These are phyloP conservation scores for Caenorhabditis sp. DNA, from an alignment of 2,888 invertebrate genomes.

Conservation along the genomic window DNA sequence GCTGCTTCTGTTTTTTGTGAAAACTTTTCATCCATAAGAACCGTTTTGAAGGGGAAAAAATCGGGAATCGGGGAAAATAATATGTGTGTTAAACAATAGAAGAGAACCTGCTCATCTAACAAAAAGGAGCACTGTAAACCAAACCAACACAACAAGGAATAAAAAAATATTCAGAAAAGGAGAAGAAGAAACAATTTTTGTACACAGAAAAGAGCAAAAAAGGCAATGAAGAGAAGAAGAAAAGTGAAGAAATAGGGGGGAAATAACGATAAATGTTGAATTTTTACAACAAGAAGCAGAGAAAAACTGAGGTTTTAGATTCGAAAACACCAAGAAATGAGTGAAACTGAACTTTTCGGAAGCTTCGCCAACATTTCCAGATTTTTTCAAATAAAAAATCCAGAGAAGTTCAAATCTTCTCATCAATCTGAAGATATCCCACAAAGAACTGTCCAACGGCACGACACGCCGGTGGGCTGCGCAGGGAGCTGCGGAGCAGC, in stretches of 20 bases:
- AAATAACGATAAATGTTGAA: neutral
- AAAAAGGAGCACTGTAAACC: neutral
- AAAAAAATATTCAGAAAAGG: neutral
- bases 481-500: slow-evolving; percentile 73
- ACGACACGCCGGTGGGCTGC: slow-evolving; percentile 77
- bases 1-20: no score
- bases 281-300: no score
- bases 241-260: no score
- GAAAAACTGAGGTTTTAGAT: no score
- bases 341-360: neutral
- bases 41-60: no score
- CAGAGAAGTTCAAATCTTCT: slow-evolving; percentile 26
- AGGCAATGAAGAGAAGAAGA: no score
- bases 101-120: neutral
- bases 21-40: no score
- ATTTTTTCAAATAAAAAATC: neutral
- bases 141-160: no score
- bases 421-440: slow-evolving; percentile 67
- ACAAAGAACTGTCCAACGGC: slow-evolving; percentile 81
- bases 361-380: neutral
- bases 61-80: no score
- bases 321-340: neutral
- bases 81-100: neutral
- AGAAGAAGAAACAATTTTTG: neutral
- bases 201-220: no score